Conservation (phyloP, 2,888 invertebrate genomes). For the Eilema caniola region DNA sequence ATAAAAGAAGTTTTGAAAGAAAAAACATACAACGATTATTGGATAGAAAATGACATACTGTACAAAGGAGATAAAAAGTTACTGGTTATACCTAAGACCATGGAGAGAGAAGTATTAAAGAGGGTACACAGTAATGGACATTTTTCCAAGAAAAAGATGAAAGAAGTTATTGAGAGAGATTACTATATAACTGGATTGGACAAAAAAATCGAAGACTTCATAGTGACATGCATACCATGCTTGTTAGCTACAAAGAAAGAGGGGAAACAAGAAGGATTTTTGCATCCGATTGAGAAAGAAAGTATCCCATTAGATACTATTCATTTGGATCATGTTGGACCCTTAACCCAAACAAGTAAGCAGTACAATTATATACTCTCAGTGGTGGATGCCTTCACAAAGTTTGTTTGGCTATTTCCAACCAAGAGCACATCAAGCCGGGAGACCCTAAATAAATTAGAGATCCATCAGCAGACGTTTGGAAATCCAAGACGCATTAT, state of each 20-base stretch:
- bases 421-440: conserved; percentile 9
- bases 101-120: no score
- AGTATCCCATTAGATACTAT: neutral
- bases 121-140: no score
- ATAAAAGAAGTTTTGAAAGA: no score
- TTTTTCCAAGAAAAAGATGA: no score
- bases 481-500: conserved; percentile 2
- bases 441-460: conserved; percentile 30
- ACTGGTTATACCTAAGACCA: no score
- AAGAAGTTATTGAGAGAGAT: no score
- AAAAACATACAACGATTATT: no score
- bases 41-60: no score
- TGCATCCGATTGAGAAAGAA: neutral
- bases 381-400: neutral
- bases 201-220: neutral
- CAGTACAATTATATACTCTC: neutral
- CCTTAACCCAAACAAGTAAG: neutral
- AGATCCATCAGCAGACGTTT: conserved; percentile 40
- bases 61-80: no score
- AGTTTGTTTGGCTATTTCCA: neutral
- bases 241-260: neutral
- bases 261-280: no score
- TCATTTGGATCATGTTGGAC: neutral
- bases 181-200: no score
- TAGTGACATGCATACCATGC: neutral